Evolutionary conservation across 2,888 invertebrate genomes (phyloP), one percentile per base, ranked within the genome.

Genomic region (Campoplex capitator): DNA sequence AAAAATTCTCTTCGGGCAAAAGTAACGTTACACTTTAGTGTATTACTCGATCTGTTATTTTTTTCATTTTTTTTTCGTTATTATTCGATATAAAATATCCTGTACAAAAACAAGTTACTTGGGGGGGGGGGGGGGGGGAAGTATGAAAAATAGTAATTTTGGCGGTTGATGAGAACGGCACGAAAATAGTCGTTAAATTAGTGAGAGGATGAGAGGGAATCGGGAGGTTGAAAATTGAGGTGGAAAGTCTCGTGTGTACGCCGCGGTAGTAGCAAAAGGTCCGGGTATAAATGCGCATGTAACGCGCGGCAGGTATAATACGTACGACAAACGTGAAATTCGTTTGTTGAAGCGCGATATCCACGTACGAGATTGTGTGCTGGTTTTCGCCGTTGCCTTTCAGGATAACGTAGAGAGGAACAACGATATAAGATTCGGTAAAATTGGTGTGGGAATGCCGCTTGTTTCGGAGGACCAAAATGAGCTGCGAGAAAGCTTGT

Each of bases 401-500:
- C 45, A 67, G 65, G 32, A 67, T 54, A 32, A 51, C 48, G 35
- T 51, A 42, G 7, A 51, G 65, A 77, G 67, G 62, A 77, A 77
- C 9, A 42, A 11, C 28, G 67, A 67, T 67, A 28, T 35, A 48
- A 51, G 51, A 65, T 77, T 77, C 67, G 23, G 51, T 78, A 54
- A 51, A 48, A 35, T 35, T 68, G 54, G 48, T 51, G 51, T 48
- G 18, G 23, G 23, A 23, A 23, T 0, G 23, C 23, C 28, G 67
- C 42, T 35, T 51, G 45, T 35, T 62, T 18, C 54, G 6, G 35
- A n/a, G 18, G 51, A 58, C 71, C 77, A 81, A 85, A 85, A 85
- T 85, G 81, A 85, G 82, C 85, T 48, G 56, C 73, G 48, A 67
- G 79, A 82, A 77, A 85, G 82, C 67, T 71, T 81, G 82, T 82